Evolutionary conservation across 2,113 vertebrate species (phyloP).

Genomic region (Nansenia antarctica): DNA sequence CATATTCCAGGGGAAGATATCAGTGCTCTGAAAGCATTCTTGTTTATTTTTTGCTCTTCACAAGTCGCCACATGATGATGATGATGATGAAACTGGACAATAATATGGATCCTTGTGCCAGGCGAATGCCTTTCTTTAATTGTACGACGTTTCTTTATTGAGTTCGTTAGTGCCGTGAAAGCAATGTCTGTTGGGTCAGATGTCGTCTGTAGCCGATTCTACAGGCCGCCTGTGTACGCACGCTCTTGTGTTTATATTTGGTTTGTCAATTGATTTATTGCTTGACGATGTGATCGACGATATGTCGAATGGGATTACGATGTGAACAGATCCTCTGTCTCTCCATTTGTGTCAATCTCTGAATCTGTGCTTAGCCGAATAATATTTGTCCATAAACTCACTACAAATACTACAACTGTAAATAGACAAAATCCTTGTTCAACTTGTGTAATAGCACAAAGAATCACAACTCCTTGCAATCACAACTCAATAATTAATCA

Average conservation of each 20-base stretch:
- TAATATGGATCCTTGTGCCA: background rate
- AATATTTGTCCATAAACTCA: too few species aligned
- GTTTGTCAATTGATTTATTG: background rate
- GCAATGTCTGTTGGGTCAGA: background rate
- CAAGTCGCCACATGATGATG: background rate
- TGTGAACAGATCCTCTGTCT: background rate
- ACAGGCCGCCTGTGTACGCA: background rate
- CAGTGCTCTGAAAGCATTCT: background rate
- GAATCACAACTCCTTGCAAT: too few species aligned
- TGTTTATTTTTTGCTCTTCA: background rate
- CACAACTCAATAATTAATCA: background rate
- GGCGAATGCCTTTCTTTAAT: background rate
- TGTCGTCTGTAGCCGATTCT: background rate
- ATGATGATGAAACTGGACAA: too few species aligned
- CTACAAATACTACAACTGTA: too few species aligned
- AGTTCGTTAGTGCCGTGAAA: background rate
- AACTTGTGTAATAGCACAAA: too few species aligned
- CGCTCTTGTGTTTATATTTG: background rate
- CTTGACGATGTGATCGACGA: background rate
- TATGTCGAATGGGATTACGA: background rate
- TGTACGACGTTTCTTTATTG: background rate
- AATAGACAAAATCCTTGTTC: background rate
- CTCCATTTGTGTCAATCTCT: background rate
- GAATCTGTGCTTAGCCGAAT: too few species aligned
- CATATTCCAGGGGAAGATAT: background rate